A percentile compares a stretch with the other conserved stretches of the same genome.
These are phyloP conservation scores for Erebia aethiops DNA, from an alignment of 2,888 invertebrate genomes.

Conservation along the genomic window DNA sequence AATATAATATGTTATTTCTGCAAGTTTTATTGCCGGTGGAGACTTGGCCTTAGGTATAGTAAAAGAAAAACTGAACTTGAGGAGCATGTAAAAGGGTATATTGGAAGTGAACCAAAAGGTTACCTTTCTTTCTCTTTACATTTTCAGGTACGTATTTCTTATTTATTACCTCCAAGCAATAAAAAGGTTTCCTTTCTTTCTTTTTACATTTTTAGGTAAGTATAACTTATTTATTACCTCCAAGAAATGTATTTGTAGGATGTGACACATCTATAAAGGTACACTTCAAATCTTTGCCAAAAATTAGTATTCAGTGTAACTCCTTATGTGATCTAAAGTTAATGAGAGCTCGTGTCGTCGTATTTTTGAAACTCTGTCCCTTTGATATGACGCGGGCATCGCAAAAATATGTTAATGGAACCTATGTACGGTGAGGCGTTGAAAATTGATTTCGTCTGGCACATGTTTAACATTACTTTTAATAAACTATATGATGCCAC, in stretches of 20 bases:
- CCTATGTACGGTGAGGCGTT: slow-evolving; percentile 47
- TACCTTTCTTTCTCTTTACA: too few relatives aligned
- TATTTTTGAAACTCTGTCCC: slow-evolving; percentile 76
- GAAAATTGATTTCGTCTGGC: slow-evolving; percentile 31
- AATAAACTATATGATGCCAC: too few relatives aligned
- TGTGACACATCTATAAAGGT: slow-evolving; percentile 53
- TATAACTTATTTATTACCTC: background rate
- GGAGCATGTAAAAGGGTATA: too few relatives aligned
- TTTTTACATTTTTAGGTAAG: background rate
- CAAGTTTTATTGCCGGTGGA: too few relatives aligned
- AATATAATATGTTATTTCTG: too few relatives aligned
- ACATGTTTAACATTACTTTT: slow-evolving; percentile 7
- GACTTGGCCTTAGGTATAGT: too few relatives aligned
- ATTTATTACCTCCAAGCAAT: background rate
- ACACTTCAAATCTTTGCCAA: slow-evolving; percentile 52
- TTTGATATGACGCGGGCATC: slow-evolving; percentile 70
- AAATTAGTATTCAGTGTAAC: slow-evolving; percentile 75
- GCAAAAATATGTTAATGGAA: slow-evolving; percentile 77
- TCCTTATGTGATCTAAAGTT: slow-evolving; percentile 79
- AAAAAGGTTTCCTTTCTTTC: too few relatives aligned
- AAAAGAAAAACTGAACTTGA: background rate
- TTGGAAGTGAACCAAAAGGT: too few relatives aligned
- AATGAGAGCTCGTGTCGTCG: slow-evolving; percentile 71
- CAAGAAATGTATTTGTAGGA: background rate
- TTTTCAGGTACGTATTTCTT: background rate